Percentiles rank a stretch among this genome's conserved stretches.
Evolutionary conservation across 2,797 vertebrate genomes (phyloP).

Genomic region (Passerculus sandwichensis): DNA sequence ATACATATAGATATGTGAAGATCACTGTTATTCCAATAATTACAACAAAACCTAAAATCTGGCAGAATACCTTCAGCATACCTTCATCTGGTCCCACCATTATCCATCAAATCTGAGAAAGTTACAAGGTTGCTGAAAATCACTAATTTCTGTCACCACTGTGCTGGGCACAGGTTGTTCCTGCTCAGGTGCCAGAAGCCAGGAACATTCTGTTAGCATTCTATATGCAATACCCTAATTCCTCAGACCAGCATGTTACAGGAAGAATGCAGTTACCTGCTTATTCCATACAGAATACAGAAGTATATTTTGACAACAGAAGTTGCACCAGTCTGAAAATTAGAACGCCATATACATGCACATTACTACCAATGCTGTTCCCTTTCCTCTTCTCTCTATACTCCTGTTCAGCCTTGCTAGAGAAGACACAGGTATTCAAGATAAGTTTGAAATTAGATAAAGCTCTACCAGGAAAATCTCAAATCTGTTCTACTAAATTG

Average conservation of each 20-base stretch:
- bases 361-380: neutral
- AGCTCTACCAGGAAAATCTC: neutral
- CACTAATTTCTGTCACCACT: neutral
- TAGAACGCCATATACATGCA: rapidly evolving
- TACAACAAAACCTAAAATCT: neutral
- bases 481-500: neutral
- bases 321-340: neutral
- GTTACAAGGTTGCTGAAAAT: neutral
- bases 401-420: neutral
- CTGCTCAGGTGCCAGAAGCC: neutral
- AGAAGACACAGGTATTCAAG: neutral
- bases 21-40: neutral
- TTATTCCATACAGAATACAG: neutral
- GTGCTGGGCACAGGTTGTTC: neutral
- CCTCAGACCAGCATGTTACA: neutral
- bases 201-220: neutral
- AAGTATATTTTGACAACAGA: neutral
- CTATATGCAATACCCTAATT: neutral
- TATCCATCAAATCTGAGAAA: neutral
- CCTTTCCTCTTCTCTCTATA: neutral
- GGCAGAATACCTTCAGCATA: neutral
- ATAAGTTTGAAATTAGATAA: neutral
- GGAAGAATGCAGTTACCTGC: neutral
- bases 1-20: rapidly evolving
- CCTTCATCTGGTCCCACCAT: neutral